A percentile compares a stretch with the other conserved stretches of the same genome.
These are phyloP conservation scores for Amphipoea oculea DNA, from an alignment of 2,888 invertebrate genomes.

Conservation along the genomic window DNA sequence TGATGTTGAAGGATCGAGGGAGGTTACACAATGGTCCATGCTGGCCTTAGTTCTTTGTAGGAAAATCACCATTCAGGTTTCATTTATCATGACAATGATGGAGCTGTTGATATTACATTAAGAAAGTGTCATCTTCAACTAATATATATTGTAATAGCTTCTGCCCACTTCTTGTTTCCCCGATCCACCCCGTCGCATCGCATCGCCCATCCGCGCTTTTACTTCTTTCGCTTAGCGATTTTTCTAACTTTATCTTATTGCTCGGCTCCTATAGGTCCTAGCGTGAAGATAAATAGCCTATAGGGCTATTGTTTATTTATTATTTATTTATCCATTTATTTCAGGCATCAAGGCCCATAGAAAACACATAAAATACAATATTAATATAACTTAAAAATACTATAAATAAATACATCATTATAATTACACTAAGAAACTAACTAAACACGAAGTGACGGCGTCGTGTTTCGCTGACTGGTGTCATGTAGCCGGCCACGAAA, in stretches of 20 bases:
- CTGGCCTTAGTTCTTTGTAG: conserved; percentile 28
- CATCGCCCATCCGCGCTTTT: neutral
- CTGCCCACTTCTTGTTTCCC: no score
- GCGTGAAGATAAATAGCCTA: neutral
- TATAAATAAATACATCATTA: no score
- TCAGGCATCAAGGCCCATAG: no score
- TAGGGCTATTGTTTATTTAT: no score
- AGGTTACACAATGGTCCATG: conserved; percentile 36
- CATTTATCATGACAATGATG: conserved; percentile 19
- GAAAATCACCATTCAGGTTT: conserved; percentile 37
- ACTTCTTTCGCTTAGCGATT: neutral
- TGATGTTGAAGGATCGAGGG: conserved; percentile 28
- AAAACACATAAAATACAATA: no score
- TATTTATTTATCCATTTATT: no score
- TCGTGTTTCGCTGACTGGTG: no score
- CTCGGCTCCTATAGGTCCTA: neutral
- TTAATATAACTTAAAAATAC: no score
- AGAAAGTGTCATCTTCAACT: neutral
- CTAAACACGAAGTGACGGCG: no score
- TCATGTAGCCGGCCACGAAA: no score
- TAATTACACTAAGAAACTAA: no score
- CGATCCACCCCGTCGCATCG: neutral
- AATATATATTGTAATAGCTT: neutral
- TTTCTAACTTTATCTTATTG: neutral
- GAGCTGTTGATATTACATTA: conserved; percentile 21